Base-by-base conservation (phyloP, 2,888 invertebrate genomes). In the Thymelicus sylvestris region DNA sequence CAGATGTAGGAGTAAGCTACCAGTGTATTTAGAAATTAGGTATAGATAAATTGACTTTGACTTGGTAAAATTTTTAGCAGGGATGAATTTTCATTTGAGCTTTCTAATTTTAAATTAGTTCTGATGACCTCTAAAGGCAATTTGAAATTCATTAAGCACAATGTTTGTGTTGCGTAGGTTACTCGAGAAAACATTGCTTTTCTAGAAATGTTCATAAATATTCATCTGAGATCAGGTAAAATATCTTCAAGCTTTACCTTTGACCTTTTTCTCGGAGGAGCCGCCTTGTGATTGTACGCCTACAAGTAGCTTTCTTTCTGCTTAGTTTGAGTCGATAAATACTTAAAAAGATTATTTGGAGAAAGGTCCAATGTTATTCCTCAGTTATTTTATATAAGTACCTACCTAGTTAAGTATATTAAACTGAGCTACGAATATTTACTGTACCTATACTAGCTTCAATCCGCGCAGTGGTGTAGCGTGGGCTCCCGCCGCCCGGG, bases 301-400 rank as follows among this genome's bases (percentile, higher is more conserved):
- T 77, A 81, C 79, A 62, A 60, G n/a, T 19, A 10, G 66, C 64
- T 75, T 61, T 67, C 69, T 72, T 72, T 70, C 44, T 70, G 65
- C 64, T 60, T 48, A 65, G 52, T 60, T 67, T 52, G 59, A 65
- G 55, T 67, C 61, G 72, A 69, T 69, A 73, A 66, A 59, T 48
- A 63, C 44, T 41, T 63, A n/a, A 68, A 41, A 4, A 10, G 8
- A 15, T 44, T 31, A 39, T 10, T 68, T 47, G 13, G 67, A 31
- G 47, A 52, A 57, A 57, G 7, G 15, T 60, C 12, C 12, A 13
- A 38, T 59, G 38, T 59, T 59, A 60, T 50, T 38, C 4, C 55
- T 66, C 52, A 13, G 41, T 66, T 60, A 8, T 61, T 39, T 38
- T 67, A 12, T 15, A 24, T 24, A 19, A 8, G 39, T n/a, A 24